A percentile compares a stretch with the other conserved stretches of the same genome.
Evolutionary conservation across 2,888 invertebrate genomes (phyloP).

Genomic region (Phymatocera aterrima): DNA sequence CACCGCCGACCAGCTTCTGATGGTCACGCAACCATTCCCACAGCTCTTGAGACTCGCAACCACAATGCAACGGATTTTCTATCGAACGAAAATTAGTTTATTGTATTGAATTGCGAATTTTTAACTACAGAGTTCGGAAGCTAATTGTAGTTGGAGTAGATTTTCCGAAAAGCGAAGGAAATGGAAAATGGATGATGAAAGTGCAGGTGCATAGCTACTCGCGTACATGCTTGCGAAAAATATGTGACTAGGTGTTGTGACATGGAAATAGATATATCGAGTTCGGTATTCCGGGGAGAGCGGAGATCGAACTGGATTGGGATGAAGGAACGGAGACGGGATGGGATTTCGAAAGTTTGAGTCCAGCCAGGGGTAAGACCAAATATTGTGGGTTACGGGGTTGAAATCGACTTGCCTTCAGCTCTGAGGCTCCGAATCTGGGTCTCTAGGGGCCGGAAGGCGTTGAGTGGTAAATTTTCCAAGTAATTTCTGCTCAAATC

Average conservation of each 20-base stretch:
- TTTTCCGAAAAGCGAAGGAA: too few relatives aligned
- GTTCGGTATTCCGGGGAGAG: background rate
- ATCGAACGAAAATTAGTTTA: conserved; percentile 58
- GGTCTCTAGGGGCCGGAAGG: conserved; percentile 88
- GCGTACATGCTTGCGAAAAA: background rate
- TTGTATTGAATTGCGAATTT: background rate
- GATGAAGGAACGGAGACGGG: background rate
- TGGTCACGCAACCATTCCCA: conserved; percentile 96
- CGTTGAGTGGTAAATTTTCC: conserved; percentile 87
- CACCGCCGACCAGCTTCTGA: conserved; percentile 83
- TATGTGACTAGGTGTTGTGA: background rate
- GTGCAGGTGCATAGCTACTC: background rate
- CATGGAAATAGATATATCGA: background rate
- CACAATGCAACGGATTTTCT: conserved; percentile 94
- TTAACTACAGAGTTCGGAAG: background rate
- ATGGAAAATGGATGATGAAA: too few relatives aligned
- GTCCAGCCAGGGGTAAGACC: conserved; percentile 7
- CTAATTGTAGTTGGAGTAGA: too few relatives aligned
- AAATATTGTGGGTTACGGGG: conserved; percentile 41
- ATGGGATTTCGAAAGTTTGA: background rate
- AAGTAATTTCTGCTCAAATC: conserved; percentile 91
- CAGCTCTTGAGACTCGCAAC: conserved; percentile 92
- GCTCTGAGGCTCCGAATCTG: conserved; percentile 87
- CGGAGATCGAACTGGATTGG: background rate
- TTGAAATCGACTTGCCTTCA: conserved; percentile 81